Percentiles rank a stretch among this genome's conserved stretches.
Evolutionary conservation across 2,797 vertebrate species (phyloP).

Genomic region (Nannoperca obscura): DNA sequence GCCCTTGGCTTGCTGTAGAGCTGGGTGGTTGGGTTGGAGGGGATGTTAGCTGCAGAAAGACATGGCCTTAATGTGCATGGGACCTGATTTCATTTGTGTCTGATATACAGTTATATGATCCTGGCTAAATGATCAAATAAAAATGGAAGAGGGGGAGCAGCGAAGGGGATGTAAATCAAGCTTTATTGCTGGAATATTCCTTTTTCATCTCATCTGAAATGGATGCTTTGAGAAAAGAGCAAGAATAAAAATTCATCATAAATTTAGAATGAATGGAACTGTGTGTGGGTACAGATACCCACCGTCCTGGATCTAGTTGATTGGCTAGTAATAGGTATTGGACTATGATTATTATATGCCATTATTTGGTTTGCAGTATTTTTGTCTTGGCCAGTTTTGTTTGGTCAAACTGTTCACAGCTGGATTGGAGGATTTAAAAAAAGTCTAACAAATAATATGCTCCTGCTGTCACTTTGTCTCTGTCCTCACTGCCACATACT

Average conservation of each 20-base stretch:
- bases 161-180: constrained; percentile 88
- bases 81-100: constrained; percentile 91
- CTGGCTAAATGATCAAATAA: constrained; percentile 90
- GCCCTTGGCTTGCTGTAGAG: constrained; percentile 88
- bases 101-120: constrained; percentile 92
- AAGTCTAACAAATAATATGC: constrained; percentile 30
- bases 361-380: constrained; percentile 61
- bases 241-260: constrained; percentile 83
- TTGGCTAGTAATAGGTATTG: constrained; percentile 58
- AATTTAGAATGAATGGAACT: constrained; percentile 79
- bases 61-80: constrained; percentile 88
- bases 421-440: constrained; percentile 63
- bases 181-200: constrained; percentile 90
- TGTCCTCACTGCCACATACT: constrained; percentile 5
- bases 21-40: constrained; percentile 82
- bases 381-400: constrained; percentile 47
- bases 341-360: constrained; percentile 54
- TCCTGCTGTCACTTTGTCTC: constrained; percentile 19
- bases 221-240: constrained; percentile 85
- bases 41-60: constrained; percentile 87
- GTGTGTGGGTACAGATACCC: constrained; percentile 57
- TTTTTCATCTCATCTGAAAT: constrained; percentile 89
- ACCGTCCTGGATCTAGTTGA: constrained; percentile 52
- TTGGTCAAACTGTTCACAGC: constrained; percentile 63
- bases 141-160: constrained; percentile 80